Conservation (phyloP, 2,113 vertebrate species). For the Cottus gobio region DNA sequence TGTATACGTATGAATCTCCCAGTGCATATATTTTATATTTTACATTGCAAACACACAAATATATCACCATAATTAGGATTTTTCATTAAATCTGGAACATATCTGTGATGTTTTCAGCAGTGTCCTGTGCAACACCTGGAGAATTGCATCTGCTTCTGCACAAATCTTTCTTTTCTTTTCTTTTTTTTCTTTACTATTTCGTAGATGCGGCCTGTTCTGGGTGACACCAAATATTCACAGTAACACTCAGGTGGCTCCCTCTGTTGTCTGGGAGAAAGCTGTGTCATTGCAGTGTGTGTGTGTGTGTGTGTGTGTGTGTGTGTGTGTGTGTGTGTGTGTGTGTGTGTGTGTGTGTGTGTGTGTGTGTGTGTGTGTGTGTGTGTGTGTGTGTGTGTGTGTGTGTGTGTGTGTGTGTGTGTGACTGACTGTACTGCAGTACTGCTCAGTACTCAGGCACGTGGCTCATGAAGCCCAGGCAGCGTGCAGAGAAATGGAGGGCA, state of each 20-base stretch:
- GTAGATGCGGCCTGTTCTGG: neutral
- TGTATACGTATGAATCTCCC: neutral
- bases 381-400: constrained; percentile 18
- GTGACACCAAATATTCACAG: neutral
- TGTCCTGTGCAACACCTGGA: constrained; percentile 6
- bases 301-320: constrained; percentile 22
- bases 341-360: constrained; percentile 31
- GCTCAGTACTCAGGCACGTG: constrained; percentile 68
- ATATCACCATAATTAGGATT: neutral
- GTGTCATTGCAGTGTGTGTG: constrained; percentile 63
- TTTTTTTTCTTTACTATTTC: neutral
- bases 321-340: constrained; percentile 49
- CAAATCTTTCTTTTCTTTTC: too few species aligned
- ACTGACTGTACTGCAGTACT: constrained; percentile 62
- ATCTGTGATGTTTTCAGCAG: neutral
- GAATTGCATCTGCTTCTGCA: fast-evolving
- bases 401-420: constrained; percentile 29
- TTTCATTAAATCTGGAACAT: neutral
- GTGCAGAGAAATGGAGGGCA: constrained; percentile 56
- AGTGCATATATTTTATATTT: neutral
- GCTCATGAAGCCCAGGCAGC: constrained; percentile 51
- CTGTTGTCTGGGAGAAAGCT: constrained; percentile 49
- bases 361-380: constrained; percentile 45
- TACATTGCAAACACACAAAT: neutral
- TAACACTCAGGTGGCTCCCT: constrained; percentile 30